Base-by-base conservation (phyloP, 2,113 vertebrate genomes). In the Microcebus tavaratra region DNA sequence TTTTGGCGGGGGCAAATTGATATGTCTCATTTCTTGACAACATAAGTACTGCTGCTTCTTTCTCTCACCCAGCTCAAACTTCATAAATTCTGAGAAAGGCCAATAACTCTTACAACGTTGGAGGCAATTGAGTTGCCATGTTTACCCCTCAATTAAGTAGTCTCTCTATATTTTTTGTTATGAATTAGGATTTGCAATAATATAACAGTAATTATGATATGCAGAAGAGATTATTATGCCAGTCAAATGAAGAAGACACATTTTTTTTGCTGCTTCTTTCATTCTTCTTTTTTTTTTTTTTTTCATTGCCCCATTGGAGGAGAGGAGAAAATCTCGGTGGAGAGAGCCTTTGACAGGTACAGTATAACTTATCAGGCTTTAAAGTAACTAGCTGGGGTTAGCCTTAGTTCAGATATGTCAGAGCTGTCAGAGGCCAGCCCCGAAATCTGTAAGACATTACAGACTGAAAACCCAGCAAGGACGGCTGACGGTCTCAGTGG, bases 361-460 rank as follows among this genome's bases (percentile, higher is more conserved):
- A 91, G 83, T 95, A 61, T 90, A 36, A 63, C 79, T 98, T 96
- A 94, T 88, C 94, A 94, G 98, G 85, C 92, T 97, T 90, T 0
- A 0, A 88, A 75, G 88, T 61, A 68, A 68, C n/a, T 59, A 2
- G 53, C 76, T 83, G 91, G 88, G 95, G 97, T 97, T 94, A 97
- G 97, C 73, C 53, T 94, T 31, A 97, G 96, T 97, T 97, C 96
- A 97, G 63, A 79, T 87, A 45, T 88, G 87, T 79, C 90, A 96
- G 88, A 97, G 92, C 94, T 96, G 97, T 97, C 96, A 95, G 90
- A 96, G 68, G 55, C 90, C 92, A 65, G 96, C n/a, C 79, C 88
- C 70, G 90, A 97, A 96, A 87, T 97, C 95, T 98, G 95, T 65
- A 96, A 96, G 97, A 48, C 94, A 95, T 97, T 97, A 96, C 75